Evolutionary conservation across 1,140 invertebrate species (phyloP), one percentile per base, ranked within the genome.

Genomic region (Caenorhabditis briggsae): DNA sequence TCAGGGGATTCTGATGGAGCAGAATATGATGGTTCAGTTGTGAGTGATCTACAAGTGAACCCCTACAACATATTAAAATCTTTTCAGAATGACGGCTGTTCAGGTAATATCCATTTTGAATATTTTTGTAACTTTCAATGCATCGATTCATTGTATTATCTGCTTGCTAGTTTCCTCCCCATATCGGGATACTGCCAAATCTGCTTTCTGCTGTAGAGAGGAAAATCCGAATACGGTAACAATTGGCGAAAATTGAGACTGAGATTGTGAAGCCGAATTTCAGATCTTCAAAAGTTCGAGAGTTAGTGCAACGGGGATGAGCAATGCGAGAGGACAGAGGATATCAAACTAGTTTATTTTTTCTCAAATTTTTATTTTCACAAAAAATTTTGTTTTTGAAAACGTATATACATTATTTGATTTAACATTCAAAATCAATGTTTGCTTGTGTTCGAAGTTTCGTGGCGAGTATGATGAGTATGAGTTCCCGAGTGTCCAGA

Each of bases 181-280:
- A 11, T 70, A 70, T 46, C 64, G 64, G 43, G 64, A 70, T 43
- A 70, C 64, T 18, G 64, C 43, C 5, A 70, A 70, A n/a, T 43
- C 64, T 1, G 6, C 46, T 5, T 70, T 70, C 20, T 43, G 20
- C 5, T 46, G 64, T 14, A 12, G 18, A 46, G 43, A 70, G 43
- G 64, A 33, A 8, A 5, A 64, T 33, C 9, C 59, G 25, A 64
- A 33, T 64, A 64, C 59, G n/a, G 59, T 64, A 46, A 70, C 5
- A n/a, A 43, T 53, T 53, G 43, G 8, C 14, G 8, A 11, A 8
- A 64, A 33, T 9, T n/a, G 3, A 20, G 5, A 58, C 20, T 58
- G 20, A 3, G 16, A 9, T 58, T n/a, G 8, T n/a, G 9, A 20
- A 25, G 25, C 1, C 18, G 1, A 61, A 16, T 59, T 59, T 20